Evolutionary conservation across 2,113 vertebrate species (phyloP), one percentile per base, ranked within the genome.

Genomic region (Callionymus lyra): DNA sequence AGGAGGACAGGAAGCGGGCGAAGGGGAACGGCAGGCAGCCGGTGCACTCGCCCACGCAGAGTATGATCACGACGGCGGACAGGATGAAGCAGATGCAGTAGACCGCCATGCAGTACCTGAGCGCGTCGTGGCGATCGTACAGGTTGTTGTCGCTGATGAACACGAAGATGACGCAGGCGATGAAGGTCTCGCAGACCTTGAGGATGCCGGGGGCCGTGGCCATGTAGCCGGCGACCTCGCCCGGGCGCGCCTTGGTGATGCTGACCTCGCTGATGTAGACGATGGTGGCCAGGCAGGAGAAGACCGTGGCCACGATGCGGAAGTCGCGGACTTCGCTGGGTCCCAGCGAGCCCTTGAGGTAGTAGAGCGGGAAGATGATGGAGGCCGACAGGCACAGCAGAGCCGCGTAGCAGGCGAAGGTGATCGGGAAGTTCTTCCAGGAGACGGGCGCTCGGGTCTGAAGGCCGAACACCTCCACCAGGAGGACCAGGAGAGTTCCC

Each of bases 41-140:
- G 2, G 91, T 92, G 71, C 87, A 91, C 46, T 93, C 88, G 0
- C 85, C 85, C 0, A 94, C 68, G 55, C 89, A 91, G 41, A 94
- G 72, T 34, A 93, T 50, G 58, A 94, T 88, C 52, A 91, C 80
- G 56, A 63, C 75, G 0, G 86, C 82, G 0, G 90, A 90, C 40
- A 94, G 65, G 64, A 94, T 90, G 84, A 94, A 94, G 70, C 91
- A 94, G 70, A 94, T 88, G 73, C 90, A 87, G 4, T 90, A 93
- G 9, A 91, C 90, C 0, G 90, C 65, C 77, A 94, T 76, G 43
- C 91, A 94, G 86, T 88, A 94, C 58, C 87, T 82, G 34, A 81
- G 65, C 0, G 86, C 86, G 0, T 72, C 3, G 0, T 70, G 46
- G 0, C 0, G 12, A n/a, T 88, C 65, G 33, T 93, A 93, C 12